Evolutionary conservation across 92 coral and sea anemone genomes (phyloP).

Genomic region (Umimayanthus kanabou): DNA sequence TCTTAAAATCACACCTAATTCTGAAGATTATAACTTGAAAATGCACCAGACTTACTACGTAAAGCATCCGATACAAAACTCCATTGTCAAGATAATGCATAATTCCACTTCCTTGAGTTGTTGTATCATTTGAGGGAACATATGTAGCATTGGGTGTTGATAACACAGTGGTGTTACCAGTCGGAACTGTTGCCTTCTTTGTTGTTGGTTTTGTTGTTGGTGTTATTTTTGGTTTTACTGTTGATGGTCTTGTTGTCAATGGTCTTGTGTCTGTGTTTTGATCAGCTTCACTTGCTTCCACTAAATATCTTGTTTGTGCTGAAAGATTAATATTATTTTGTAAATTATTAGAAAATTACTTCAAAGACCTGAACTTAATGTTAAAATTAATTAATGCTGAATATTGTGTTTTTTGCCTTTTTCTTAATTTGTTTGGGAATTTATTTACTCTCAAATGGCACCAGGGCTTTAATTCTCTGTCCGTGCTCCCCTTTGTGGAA

Average conservation of each 20-base stretch:
- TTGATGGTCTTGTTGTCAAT: neutral
- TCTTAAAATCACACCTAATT: neutral
- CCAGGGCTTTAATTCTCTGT: no score
- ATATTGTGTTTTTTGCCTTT: no score
- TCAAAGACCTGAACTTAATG: neutral
- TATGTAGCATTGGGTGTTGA: constrained; percentile 3
- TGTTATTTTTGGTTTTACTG: constrained; percentile 21
- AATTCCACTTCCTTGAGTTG: neutral
- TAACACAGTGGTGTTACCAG: neutral
- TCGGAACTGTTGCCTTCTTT: neutral
- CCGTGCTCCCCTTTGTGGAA: no score
- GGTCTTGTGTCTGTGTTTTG: neutral
- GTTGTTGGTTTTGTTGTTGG: neutral
- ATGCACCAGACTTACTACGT: constrained; percentile 66
- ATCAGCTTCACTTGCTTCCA: neutral
- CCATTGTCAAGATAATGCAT: constrained; percentile 50
- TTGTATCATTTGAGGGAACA: neutral
- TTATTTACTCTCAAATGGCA: no score
- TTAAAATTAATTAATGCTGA: no score
- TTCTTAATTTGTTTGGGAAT: no score
- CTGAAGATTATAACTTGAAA: no score
- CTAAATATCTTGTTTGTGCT: neutral
- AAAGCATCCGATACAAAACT: constrained; percentile 67
- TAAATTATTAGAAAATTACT: neutral
- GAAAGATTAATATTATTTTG: neutral